These are phyloP conservation scores for Drosophila tropicalis DNA, from an alignment of 1,140 invertebrate genomes.

Conservation along the genomic window DNA sequence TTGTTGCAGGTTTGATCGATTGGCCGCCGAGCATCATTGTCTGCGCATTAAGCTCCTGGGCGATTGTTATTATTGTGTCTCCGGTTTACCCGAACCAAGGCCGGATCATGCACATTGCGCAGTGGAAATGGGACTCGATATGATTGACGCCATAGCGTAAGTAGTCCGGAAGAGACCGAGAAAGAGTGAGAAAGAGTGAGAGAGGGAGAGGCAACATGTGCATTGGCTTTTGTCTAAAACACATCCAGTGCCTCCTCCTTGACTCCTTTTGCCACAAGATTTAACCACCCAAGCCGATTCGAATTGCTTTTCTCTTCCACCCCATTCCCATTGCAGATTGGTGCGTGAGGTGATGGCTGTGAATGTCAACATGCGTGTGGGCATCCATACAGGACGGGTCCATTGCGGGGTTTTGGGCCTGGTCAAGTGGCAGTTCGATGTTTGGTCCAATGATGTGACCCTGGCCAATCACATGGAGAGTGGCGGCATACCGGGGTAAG, in stretches of 20 bases:
- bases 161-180: conserved; percentile 81
- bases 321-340: conserved; percentile 85
- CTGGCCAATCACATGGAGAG: conserved; percentile 98
- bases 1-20: conserved; percentile 91
- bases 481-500: conserved; percentile 95
- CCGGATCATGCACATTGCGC: conserved; percentile 96
- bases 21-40: conserved; percentile 96
- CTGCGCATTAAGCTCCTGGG: conserved; percentile 95
- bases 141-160: conserved; percentile 98
- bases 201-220: too few species aligned
- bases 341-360: conserved; percentile 95
- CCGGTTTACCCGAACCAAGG: conserved; percentile 93
- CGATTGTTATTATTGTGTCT: conserved; percentile 98
- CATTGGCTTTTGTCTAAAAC: conserved; percentile 39
- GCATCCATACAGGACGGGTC: conserved; percentile 96
- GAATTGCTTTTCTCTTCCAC: neutral
- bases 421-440: conserved; percentile 91
- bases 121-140: conserved; percentile 97
- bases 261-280: neutral
- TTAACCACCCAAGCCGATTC: neutral
- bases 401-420: conserved; percentile 97
- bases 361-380: conserved; percentile 97
- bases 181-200: too few species aligned
- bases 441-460: conserved; percentile 98
- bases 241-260: conserved; percentile 22